Evolutionary conservation across 1,140 invertebrate species (phyloP), one percentile per base, ranked within the genome.

Genomic region (Saccostrea cuccullata): DNA sequence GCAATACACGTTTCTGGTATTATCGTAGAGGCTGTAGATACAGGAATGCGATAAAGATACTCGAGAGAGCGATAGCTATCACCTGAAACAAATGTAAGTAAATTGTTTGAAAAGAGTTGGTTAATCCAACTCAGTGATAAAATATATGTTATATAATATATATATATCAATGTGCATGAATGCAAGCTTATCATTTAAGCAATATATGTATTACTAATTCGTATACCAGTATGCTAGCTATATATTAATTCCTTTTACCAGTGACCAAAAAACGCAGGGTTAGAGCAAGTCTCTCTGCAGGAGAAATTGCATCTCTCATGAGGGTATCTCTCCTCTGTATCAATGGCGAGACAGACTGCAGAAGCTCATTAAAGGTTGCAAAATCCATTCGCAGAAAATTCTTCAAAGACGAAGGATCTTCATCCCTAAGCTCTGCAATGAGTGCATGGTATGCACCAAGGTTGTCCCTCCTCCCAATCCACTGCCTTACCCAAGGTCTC

Each of bases 1-100:
- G 86, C 86, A 55, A 40, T 23, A 47, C 86, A 85, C 3, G 82
- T 67, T 40, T 88, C 83, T 47, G 82, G 55, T 58, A 73, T 82
- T 30, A 85, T 85, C 20, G 40, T 17, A 12, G 55, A 9, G 15
- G 40, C 30, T 77, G 77, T 87, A 47, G 40, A 83, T 23, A 85
- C 40, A 4, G 30, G 47, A 6, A 88, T 60, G 11, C 82, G 17
- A 56, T 64, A 88, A 20, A 67, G 12, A n/a, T 88, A 85, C 20
- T 60, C 23, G 9, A 88, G 64, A 82, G n/a, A 47, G 20, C 56
- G 20, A 58, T 83, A 87, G 2, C 36, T 30, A 40, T 85, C 82
- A 20, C 83, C 82, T 88, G 87, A 67, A 87, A 87, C 17, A 20
- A 70, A 85, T 85, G 6, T 40, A 3, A 64, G 40, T 26, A 30